phyloP scores from a whole-genome alignment of 1,140 invertebrate species.

The Drosophila jambulina region DNA sequence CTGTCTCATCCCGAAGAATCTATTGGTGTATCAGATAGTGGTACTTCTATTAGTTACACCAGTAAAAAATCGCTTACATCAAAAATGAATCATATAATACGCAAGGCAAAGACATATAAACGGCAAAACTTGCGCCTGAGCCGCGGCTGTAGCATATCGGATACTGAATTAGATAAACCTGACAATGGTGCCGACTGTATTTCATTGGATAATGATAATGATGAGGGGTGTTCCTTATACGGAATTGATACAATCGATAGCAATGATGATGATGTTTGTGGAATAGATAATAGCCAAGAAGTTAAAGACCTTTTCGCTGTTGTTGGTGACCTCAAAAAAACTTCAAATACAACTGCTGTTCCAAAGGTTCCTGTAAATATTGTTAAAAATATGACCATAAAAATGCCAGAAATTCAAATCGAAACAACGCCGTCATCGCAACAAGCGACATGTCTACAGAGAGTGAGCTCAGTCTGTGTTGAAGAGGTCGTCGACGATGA shows the following conservation, averaged over 20 bases:
- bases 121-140: conserved; percentile 71
- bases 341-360: background rate
- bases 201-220: conserved; percentile 70
- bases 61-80: conserved; percentile 65
- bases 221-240: conserved; percentile 24
- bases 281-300: background rate
- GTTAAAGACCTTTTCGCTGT: conserved; percentile 53
- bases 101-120: conserved; percentile 79
- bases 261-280: background rate
- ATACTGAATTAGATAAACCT: conserved; percentile 59
- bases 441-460: conserved; percentile 14
- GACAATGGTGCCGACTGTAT: conserved; percentile 36
- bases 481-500: conserved; percentile 6
- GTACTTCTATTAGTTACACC: conserved; percentile 8
- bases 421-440: conserved; percentile 17
- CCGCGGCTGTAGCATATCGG: conserved; percentile 64
- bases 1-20: conserved; percentile 21
- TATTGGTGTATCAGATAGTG: conserved; percentile 33
- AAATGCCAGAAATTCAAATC: conserved; percentile 38
- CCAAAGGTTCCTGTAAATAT: background rate
- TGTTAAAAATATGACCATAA: background rate
- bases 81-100: conserved; percentile 77
- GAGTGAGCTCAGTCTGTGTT: conserved; percentile 33
- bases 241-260: conserved; percentile 27
- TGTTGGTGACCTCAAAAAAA: conserved; percentile 55